Conservation (phyloP, 2,797 vertebrate species). For the Hydrocynus forskahlii region DNA sequence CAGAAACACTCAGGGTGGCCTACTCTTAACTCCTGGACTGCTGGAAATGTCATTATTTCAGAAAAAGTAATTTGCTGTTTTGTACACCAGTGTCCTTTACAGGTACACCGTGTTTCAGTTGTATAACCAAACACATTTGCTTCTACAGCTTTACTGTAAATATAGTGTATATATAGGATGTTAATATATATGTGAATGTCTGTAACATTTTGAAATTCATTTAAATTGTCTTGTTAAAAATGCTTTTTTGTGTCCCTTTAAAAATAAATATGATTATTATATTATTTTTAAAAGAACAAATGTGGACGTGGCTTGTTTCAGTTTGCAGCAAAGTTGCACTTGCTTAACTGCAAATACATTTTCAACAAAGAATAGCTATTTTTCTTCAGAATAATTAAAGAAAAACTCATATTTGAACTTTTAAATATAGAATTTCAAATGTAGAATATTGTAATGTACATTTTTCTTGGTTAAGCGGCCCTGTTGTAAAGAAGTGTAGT, state of each 20-base stretch:
- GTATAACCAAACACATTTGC: neutral
- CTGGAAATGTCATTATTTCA: neutral
- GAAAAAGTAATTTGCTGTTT: conserved; percentile 7
- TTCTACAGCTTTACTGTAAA: conserved; percentile 65
- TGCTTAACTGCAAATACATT: no score
- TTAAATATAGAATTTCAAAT: no score
- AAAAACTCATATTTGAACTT: no score
- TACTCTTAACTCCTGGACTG: conserved; percentile 68
- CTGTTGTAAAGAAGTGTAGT: neutral
- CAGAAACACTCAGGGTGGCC: conserved; percentile 64
- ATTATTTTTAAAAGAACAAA: conserved; percentile 7
- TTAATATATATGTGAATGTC: conserved; percentile 72
- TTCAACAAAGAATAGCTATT: no score
- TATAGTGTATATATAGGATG: conserved; percentile 63
- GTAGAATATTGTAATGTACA: no score
- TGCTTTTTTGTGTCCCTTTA: conserved; percentile 5
- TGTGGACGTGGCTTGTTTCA: neutral
- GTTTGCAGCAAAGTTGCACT: neutral
- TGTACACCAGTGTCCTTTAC: conserved; percentile 40
- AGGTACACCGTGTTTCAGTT: neutral
- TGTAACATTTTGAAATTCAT: neutral
- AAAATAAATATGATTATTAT: conserved; percentile 41
- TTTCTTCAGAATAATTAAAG: no score
- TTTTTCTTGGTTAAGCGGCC: no score
- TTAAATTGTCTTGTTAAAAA: conserved; percentile 15